phyloP scores from a whole-genome alignment of 2,113 vertebrate species.

The Psittacara wagleri region DNA sequence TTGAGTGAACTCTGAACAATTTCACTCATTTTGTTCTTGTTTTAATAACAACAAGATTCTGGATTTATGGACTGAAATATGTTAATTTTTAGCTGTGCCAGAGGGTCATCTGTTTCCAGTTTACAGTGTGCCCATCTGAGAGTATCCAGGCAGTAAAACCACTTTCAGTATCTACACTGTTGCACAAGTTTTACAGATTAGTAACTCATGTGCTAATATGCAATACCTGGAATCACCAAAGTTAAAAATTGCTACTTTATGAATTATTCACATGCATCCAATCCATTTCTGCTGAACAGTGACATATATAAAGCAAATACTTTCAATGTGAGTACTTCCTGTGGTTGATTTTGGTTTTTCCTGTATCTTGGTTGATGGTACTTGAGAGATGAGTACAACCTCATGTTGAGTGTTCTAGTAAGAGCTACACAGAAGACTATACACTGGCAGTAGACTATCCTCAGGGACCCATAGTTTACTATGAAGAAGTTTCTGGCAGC shows the following conservation, averaged over 20 bases:
- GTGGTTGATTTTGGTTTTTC: background rate
- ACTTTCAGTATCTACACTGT: background rate
- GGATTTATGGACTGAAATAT: background rate
- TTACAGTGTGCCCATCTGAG: background rate
- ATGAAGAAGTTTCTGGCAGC: background rate
- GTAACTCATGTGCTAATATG: background rate
- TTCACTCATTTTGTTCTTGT: background rate
- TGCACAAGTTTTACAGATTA: background rate
- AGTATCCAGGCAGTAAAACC: background rate
- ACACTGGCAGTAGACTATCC: background rate
- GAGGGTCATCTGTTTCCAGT: background rate
- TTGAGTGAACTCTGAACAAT: background rate
- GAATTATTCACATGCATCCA: background rate
- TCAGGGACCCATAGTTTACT: background rate
- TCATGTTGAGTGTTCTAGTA: background rate
- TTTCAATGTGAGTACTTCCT: background rate
- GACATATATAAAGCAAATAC: background rate
- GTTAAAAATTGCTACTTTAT: background rate
- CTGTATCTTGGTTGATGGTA: background rate
- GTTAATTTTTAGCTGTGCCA: background rate
- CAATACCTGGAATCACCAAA: background rate
- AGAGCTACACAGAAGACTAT: background rate
- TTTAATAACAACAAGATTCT: background rate
- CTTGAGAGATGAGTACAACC: background rate
- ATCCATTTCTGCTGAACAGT: background rate